These are phyloP conservation scores for Stegodyphus dumicola DNA, from an alignment of 1,140 invertebrate genomes.

Conservation along the genomic window DNA sequence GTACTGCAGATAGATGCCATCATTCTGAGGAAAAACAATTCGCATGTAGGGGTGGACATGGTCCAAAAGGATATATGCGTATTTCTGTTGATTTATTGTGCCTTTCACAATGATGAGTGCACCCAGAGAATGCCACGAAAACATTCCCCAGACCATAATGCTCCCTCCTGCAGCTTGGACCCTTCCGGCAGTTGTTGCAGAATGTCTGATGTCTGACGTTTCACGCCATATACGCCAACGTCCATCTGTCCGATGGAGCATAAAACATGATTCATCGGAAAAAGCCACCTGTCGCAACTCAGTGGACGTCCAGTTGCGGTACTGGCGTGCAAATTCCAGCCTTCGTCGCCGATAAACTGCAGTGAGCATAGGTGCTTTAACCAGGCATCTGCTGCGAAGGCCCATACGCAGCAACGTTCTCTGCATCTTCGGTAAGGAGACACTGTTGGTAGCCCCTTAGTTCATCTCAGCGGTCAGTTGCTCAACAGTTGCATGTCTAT, in stretches of 20 bases:
- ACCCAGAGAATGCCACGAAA: slow-evolving; percentile 16
- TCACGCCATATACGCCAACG: background rate
- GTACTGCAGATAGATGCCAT: background rate
- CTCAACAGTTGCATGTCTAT: background rate
- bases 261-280: background rate
- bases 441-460: background rate
- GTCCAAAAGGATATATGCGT: background rate
- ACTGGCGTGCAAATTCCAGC: slow-evolving; percentile 10
- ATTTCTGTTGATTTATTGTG: background rate
- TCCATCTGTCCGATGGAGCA: background rate
- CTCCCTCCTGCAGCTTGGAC: background rate
- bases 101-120: slow-evolving; percentile 5
- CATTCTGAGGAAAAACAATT: background rate
- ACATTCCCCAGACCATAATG: background rate
- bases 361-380: background rate
- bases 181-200: background rate
- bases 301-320: background rate
- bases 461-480: background rate
- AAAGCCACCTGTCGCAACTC: slow-evolving; percentile 1
- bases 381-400: background rate
- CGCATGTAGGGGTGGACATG: background rate
- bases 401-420: slow-evolving; percentile 1
- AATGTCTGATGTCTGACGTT: background rate
- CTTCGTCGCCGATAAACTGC: background rate
- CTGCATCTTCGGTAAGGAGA: background rate